A percentile compares a stretch with the other conserved stretches of the same genome.
Conservation (phyloP, 2,113 vertebrate species). For the Sinocyclocheilus rhinocerous region DNA sequence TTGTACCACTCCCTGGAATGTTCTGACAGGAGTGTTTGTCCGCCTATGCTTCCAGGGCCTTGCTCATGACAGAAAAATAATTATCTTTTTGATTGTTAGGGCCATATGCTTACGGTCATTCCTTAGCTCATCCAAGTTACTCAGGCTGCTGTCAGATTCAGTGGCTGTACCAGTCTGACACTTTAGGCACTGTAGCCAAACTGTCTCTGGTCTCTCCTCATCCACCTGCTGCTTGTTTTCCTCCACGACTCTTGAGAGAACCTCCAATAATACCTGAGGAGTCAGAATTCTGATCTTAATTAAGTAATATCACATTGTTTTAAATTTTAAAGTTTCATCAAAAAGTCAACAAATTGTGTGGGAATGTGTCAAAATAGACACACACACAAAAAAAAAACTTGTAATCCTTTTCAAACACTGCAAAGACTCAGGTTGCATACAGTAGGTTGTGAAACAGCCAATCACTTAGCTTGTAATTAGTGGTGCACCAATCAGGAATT, state of each 20-base stretch:
- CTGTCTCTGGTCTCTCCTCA: conserved; percentile 50
- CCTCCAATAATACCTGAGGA: conserved; percentile 70
- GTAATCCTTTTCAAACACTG: background rate
- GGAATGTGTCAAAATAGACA: background rate
- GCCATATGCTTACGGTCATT: conserved; percentile 28
- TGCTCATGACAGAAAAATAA: background rate
- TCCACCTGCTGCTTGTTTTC: conserved; percentile 70
- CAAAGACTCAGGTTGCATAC: background rate
- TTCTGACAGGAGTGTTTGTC: background rate
- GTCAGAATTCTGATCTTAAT: background rate
- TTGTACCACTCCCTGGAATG: background rate
- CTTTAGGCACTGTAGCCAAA: conserved; percentile 82
- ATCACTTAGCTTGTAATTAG: background rate
- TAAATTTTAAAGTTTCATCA: background rate
- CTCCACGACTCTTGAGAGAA: conserved; percentile 74
- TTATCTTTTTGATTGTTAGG: background rate
- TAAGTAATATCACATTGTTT: background rate
- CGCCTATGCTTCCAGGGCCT: background rate
- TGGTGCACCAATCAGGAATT: background rate
- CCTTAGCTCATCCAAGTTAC: conserved; percentile 8
- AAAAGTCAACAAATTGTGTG: background rate
- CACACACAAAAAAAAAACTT: background rate
- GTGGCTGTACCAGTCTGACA: conserved; percentile 76
- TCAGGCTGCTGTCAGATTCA: background rate
- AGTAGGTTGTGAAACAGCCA: background rate